Base-by-base conservation (phyloP, 1,140 invertebrate genomes). In the Anoplolepis gracilipes region DNA sequence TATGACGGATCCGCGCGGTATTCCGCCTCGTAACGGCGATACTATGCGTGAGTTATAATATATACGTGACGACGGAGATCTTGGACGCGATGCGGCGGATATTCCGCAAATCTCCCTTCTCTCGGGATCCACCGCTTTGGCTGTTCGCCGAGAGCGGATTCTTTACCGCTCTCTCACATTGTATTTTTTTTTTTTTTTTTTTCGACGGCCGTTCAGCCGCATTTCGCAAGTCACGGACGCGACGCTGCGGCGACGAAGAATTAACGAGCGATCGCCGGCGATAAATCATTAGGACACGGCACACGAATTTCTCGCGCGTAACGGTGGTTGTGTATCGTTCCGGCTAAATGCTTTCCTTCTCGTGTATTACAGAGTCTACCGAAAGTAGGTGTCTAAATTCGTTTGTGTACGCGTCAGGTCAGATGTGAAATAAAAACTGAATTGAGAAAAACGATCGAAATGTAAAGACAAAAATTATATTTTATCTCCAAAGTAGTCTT, bases 21-120 rank as follows among this genome's bases (percentile, higher is more conserved):
- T 90, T 90, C 73, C 53, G 90, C 81, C 85, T 91, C 90, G 90
- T 91, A 91, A 91, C 84, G 53, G 72, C 57, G 82, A 87, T 89
- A 79, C 76, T 87, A 88, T 91, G 90, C 85, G 59, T 7, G 57
- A 64, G 11, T 49, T 86, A 59, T 77, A 88, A 30, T 13, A 85
- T 39, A 33, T 77, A 16, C 19, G 75, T 85, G 86, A 84, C 72
- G 76, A 77, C 79, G 53, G 75, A 87, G 73, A 87, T 84, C 46
- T 86, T 86, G 77, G 85, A 89, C 28, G 49, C 70, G 30, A 49
- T 25, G 61, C 69, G 67, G 46, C 82, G 62, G 65, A 69, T 57
- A 67, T 89, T 88, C 84, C 84, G 79, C 67, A 53, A 67, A 28
- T 55, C 59, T 59, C 42, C n/a, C 25, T 39, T 1, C 30, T 1